phyloP scores from a whole-genome alignment of 1,140 invertebrate genomes.

The Thaumatotibia leucotreta region DNA sequence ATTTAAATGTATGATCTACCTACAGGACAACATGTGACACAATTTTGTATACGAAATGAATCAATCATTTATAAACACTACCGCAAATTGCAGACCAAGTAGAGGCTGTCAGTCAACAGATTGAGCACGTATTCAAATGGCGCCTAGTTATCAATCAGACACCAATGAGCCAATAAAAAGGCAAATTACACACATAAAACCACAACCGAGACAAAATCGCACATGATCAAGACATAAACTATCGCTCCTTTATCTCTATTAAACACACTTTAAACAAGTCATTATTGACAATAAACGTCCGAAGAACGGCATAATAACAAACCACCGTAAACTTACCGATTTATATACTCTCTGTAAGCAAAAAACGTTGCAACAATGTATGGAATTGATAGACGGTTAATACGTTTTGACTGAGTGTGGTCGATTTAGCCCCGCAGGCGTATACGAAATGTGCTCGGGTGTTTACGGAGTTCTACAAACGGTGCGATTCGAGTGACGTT shows the following conservation, averaged over 20 bases:
- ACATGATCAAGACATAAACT: conserved; percentile 68
- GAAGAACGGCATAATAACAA: conserved; percentile 71
- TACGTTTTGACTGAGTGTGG: background rate
- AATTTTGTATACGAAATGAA: conserved; percentile 1
- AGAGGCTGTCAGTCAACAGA: background rate
- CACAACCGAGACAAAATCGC: conserved; percentile 38
- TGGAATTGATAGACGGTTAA: background rate
- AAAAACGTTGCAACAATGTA: background rate
- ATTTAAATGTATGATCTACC: no score
- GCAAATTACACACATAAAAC: conserved; percentile 67
- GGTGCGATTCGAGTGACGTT: conserved; percentile 71
- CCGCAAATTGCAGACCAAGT: background rate
- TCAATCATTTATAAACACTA: conserved; percentile 44
- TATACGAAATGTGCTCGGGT: conserved; percentile 71
- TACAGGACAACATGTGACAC: no score
- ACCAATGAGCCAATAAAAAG: conserved; percentile 50
- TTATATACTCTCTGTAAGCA: conserved; percentile 43
- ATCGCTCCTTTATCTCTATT: conserved; percentile 72
- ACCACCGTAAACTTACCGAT: conserved; percentile 70
- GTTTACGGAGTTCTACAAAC: conserved; percentile 72
- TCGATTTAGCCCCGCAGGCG: conserved; percentile 62
- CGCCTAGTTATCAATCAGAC: conserved; percentile 32
- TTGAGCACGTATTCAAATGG: background rate
- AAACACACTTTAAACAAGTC: conserved; percentile 73
- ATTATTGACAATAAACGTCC: conserved; percentile 74